Evolutionary conservation across 2,113 vertebrate species (phyloP).

Genomic region (Agelaius phoeniceus): DNA sequence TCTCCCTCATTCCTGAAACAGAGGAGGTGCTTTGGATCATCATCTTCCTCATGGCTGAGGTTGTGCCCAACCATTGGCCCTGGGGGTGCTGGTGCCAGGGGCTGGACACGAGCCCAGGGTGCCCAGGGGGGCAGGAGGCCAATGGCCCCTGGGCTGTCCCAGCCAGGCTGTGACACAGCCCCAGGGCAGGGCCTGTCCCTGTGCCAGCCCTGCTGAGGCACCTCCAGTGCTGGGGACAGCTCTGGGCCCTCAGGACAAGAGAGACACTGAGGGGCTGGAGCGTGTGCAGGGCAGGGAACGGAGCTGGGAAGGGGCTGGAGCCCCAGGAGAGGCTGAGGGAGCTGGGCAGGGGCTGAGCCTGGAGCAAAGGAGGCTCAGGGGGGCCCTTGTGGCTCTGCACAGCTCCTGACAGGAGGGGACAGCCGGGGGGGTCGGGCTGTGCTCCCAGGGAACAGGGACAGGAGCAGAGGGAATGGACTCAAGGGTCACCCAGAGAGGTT

Average conservation of each 20-base stretch:
- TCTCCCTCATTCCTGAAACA: not conserved
- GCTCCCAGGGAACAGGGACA: not conserved
- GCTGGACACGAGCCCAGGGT: not conserved
- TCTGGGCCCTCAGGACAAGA: not conserved
- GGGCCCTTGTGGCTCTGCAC: not conserved
- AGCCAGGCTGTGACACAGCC: not conserved
- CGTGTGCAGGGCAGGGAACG: not conserved
- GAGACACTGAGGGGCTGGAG: not conserved
- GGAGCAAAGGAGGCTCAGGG: not conserved
- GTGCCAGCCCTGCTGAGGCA: no score
- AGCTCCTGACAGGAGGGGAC: not conserved
- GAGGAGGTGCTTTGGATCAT: not conserved
- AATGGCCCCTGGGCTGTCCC: not conserved
- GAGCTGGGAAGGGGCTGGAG: not conserved
- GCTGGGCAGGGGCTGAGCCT: not conserved
- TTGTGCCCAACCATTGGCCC: fast-evolving
- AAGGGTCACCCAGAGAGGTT: not conserved
- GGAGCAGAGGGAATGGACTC: fast-evolving
- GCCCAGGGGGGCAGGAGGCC: not conserved
- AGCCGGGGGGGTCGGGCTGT: fast-evolving
- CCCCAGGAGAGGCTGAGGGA: not conserved
- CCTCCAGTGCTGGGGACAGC: no score
- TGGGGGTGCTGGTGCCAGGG: fast-evolving
- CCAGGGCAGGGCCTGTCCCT: no score
- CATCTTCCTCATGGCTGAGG: not conserved